Base-by-base conservation (phyloP, 2,888 invertebrate species). In the Machimus atricapillus region DNA sequence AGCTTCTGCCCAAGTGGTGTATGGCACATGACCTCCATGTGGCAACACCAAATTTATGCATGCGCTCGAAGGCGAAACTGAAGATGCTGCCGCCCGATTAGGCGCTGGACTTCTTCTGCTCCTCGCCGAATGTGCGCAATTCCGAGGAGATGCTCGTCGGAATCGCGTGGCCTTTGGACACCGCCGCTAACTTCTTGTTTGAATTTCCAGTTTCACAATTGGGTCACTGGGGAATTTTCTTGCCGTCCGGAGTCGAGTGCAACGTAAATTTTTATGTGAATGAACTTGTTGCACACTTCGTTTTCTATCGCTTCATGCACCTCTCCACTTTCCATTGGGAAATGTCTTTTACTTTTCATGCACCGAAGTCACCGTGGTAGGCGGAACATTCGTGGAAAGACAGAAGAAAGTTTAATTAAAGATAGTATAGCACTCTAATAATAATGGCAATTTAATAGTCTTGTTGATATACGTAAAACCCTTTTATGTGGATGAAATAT, bases 21-120 rank as follows among this genome's bases (percentile, higher is more conserved):
- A 81, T 81, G 81, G 81, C 34, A 81, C 81, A 52, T 81, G 81
- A 81, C 81, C 81, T 81, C 81, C 81, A 81, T 81, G 56, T 81
- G 81, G 81, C 56, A 81, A 81, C 79, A 81, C 81, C 56, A 52
- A 43, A 79, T 81, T 78, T 81, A 81, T 81, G 52, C 81, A 56
- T 56, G 40, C 23, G 52, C 40, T 81, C 81, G 81, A 81, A 81
- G 81, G 81, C 40, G 40, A 81, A 56, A 81, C 56, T 52, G 40
- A 81, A 79, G 79, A 79, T 79, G 56, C 31, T 81, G 52, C 31
- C 9, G 66, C 8, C 16, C 52, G 81, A 56, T 56, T 56, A 81
- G 37, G 56, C 56, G 9, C 46, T 52, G 81, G 56, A 34, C 52
- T 19, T 66, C n/a, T 81, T 52, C 14, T 19, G 19, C 40, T 40